phyloP scores from a whole-genome alignment of 1,140 invertebrate genomes.

The Scaptomyza hsui region DNA sequence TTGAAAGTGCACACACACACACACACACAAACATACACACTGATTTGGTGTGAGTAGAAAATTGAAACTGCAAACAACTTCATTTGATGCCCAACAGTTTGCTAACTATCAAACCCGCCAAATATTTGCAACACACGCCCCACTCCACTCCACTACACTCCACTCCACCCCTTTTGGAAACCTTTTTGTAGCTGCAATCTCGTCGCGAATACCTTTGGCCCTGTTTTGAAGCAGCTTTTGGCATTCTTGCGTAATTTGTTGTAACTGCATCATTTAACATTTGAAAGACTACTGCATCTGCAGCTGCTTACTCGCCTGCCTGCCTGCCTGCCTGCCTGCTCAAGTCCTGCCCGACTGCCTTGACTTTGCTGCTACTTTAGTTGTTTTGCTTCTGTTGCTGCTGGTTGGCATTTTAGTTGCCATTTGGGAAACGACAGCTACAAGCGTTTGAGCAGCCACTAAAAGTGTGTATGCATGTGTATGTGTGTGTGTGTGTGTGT shows the following conservation, averaged over 20 bases:
- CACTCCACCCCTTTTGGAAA: background rate
- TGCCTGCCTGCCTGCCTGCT: slow-evolving; percentile 42
- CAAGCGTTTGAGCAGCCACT: slow-evolving; percentile 22
- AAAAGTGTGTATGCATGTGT: background rate
- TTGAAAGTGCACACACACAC: slow-evolving; percentile 55
- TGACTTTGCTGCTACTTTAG: slow-evolving; percentile 4
- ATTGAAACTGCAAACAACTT: slow-evolving; percentile 74
- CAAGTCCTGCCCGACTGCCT: slow-evolving; percentile 5
- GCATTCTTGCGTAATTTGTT: slow-evolving; percentile 69
- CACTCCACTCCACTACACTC: background rate
- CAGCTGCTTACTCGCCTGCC: slow-evolving; percentile 6
- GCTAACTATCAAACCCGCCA: slow-evolving; percentile 65
- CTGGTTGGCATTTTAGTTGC: slow-evolving; percentile 42
- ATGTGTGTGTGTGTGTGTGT: slow-evolving; percentile 1
- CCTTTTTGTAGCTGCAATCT: slow-evolving; percentile 19
- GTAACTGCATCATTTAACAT: slow-evolving; percentile 78
- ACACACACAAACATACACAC: slow-evolving; percentile 6
- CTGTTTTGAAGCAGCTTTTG: slow-evolving; percentile 23
- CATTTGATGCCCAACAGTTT: slow-evolving; percentile 56
- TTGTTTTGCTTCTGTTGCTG: slow-evolving; percentile 6
- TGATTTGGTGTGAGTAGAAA: slow-evolving; percentile 33
- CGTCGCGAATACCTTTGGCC: slow-evolving; percentile 25
- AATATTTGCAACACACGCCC: slow-evolving; percentile 46
- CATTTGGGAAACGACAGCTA: slow-evolving; percentile 55
- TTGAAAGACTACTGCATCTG: slow-evolving; percentile 68